A percentile compares a stretch with the other conserved stretches of the same genome.
Conservation (phyloP, 1,140 invertebrate genomes). For the Drosophila navojoa region DNA sequence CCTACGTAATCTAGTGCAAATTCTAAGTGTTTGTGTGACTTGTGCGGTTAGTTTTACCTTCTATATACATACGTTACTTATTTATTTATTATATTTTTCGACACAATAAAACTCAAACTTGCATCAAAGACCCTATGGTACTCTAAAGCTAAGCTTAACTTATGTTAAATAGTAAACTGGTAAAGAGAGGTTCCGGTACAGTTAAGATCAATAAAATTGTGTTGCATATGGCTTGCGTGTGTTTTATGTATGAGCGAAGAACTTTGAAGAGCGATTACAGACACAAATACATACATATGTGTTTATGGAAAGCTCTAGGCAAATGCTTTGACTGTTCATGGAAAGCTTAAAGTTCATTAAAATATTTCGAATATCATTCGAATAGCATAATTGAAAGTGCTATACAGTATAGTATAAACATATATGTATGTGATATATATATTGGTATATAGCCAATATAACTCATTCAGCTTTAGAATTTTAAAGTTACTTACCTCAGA, state of each 20-base stretch:
- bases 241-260: too few relatives aligned
- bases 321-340: not conserved
- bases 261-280: too few relatives aligned
- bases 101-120: slow-evolving; percentile 27
- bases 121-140: not conserved
- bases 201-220: slow-evolving; percentile 1
- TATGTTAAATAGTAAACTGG: not conserved
- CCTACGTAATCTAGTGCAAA: slow-evolving; percentile 39
- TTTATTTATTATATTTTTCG: slow-evolving; percentile 75
- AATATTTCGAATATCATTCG: too few relatives aligned
- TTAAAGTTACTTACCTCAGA: too few relatives aligned
- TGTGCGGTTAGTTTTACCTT: slow-evolving; percentile 53
- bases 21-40: slow-evolving; percentile 42
- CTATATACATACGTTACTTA: slow-evolving; percentile 35
- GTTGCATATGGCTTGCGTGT: not conserved
- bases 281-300: too few relatives aligned
- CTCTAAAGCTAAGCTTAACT: not conserved
- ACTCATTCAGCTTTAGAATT: too few relatives aligned
- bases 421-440: too few relatives aligned
- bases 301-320: not conserved
- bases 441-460: too few relatives aligned
- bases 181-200: not conserved
- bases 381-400: too few relatives aligned
- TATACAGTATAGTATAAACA: too few relatives aligned
- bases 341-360: not conserved